Base-by-base conservation (phyloP, 2,888 invertebrate species). In the Eupithecia pulchellata region DNA sequence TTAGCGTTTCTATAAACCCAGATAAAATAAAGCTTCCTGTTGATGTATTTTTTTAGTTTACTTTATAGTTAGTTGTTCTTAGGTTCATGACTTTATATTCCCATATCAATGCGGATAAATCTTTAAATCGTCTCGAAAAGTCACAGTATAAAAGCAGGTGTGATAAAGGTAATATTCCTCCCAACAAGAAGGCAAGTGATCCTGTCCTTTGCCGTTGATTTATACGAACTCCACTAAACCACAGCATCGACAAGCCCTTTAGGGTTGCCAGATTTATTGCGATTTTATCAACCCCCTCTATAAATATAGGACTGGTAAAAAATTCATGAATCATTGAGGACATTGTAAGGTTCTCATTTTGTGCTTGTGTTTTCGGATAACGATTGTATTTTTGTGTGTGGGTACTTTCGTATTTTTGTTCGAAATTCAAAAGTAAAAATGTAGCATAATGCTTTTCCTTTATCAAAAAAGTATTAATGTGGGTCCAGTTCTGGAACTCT, bases 191-290 rank as follows among this genome's bases (percentile, higher is more conserved):
- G 68, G 60, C 64, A 66, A 67, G 72, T 60, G 66, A 72, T 61
- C 55, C 69, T 64, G 69, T 67, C 69, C 29, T 52, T 60, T 25
- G 9, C 79, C 79, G 79, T 82, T 88, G 89, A 89, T 89, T 89
- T 89, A 89, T 85, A 80, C 78, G 83, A 79, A 80, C 80, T 79
- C 75, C 66, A 73, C 78, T 81, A 80, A 79, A 77, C 79, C 77
- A 77, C 76, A 25, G 52, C 52, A 79, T 81, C 81, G 83, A 84
- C 79, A 83, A 67, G 69, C 69, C 73, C 70, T 72, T 68, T 52
- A 75, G 75, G 75, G 75, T 58, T 75, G 75, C 52, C 71, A 39
- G 65, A 72, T 72, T 69, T 74, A 72, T 72, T 55, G 64, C 34
- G 13, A 65, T 67, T 69, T 69, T 72, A 72, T 66, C 47, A 47